Evolutionary conservation across 2,797 vertebrate genomes (phyloP), one percentile per base, ranked within the genome.

Genomic region (Gymnopithys bicolor): DNA sequence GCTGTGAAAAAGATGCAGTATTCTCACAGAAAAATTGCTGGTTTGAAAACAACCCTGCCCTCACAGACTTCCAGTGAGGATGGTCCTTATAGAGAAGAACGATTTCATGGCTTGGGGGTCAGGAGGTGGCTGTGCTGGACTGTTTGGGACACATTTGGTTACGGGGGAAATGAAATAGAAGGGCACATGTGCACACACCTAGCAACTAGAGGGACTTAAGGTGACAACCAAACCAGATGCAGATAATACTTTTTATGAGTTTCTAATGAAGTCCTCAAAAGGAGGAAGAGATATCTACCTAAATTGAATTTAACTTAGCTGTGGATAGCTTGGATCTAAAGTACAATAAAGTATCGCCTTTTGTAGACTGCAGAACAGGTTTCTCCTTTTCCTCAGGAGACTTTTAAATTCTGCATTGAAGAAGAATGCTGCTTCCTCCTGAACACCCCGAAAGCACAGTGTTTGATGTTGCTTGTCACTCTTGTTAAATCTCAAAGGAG

Each of bases 371-470:
- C 45, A 53, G 55, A 87, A 46, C 15, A 64, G 33, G 48, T 78
- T 89, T 93, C 62, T 75, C 12, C 48, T 84, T 96, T 95, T 95
- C 66, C 87, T 88, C 82, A 24, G 55, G 79, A 91, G 82, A n/a
- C 35, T 76, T 75, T 60, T 78, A 76, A 84, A 76, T 91, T 92
- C 33, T 60, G 3, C 39, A 12, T 93, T 90, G 92, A 89, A 41
- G 52, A 70, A 55, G 41, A 86, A 59, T 33, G 25, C 37, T 59
- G 51, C 37, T 69, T 69, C 80, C 32, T 86, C 33, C 66, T 45
- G 73, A 75, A n/a, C 68, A 73, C 51, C 73, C 60, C 19, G 70
- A 76, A 87, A 93, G 52, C 70, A 45, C 33, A 55, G 59, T 1
- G 0, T 73, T 87, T 75, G 35, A 52, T 74, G 45, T 88, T 82